These are phyloP conservation scores for Sinocyclocheilus maitianheensis DNA, from an alignment of 2,113 vertebrate genomes.

Conservation along the genomic window DNA sequence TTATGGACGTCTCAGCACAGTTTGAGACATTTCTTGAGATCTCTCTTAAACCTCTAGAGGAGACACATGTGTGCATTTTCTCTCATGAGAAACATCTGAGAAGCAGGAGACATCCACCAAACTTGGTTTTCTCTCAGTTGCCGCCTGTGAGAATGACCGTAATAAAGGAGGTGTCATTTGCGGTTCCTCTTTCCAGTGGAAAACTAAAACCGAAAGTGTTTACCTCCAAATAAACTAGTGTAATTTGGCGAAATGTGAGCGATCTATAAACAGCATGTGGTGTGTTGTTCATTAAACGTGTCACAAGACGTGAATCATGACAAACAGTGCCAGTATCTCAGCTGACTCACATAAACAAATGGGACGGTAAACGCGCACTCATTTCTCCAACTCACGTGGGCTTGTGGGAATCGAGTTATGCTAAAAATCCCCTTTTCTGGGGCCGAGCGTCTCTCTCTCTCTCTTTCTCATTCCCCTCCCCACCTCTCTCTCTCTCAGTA, in stretches of 20 bases:
- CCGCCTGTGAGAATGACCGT: not conserved
- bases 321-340: constrained; percentile 24
- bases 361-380: constrained; percentile 11
- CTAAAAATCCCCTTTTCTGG: constrained; percentile 49
- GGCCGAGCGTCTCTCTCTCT: constrained; percentile 7
- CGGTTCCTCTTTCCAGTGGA: not conserved
- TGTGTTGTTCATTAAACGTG: constrained; percentile 47
- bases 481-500: constrained; percentile 9
- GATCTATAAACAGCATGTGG: not conserved
- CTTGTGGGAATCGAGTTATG: constrained; percentile 42
- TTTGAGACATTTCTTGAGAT: not conserved
- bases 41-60: not conserved
- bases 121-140: not conserved
- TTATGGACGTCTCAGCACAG: not conserved
- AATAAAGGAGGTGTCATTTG: not conserved
- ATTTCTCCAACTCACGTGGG: constrained; percentile 31
- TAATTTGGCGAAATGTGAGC: not conserved
- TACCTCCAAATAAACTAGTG: not conserved
- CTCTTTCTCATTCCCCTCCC: not conserved
- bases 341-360: constrained; percentile 39
- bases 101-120: not conserved
- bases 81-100: not conserved
- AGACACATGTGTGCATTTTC: not conserved
- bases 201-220: constrained; percentile 13
- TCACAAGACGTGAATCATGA: constrained; percentile 50